Conservation (phyloP, 2,797 vertebrate genomes). For the Vultur gryphus region DNA sequence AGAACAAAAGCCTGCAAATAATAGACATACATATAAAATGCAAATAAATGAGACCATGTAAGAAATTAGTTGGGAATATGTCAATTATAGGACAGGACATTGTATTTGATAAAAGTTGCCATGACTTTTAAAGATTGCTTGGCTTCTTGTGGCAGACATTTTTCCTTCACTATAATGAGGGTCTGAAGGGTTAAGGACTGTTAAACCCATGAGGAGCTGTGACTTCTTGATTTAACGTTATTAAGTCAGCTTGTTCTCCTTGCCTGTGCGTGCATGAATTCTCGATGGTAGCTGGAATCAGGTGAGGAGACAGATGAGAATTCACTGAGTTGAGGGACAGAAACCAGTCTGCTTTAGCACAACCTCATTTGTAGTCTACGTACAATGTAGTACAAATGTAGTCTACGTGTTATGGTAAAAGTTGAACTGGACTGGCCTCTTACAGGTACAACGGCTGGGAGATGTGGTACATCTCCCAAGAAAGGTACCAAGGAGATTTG, state of each 20-base stretch:
- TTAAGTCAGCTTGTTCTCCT: background rate
- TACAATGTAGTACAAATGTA: too few relatives aligned
- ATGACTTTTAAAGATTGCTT: background rate
- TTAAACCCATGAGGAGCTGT: background rate
- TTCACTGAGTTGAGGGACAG: background rate
- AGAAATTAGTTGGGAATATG: background rate
- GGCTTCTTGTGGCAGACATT: background rate
- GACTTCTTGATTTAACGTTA: background rate
- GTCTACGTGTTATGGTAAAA: background rate
- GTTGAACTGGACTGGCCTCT: background rate
- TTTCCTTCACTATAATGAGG: background rate
- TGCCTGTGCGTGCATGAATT: background rate
- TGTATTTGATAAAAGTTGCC: background rate
- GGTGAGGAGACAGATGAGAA: background rate
- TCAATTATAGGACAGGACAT: background rate
- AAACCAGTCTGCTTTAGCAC: background rate
- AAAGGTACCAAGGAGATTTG: background rate
- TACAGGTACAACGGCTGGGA: background rate
- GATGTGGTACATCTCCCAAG: background rate
- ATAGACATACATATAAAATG: background rate
- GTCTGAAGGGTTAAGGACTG: background rate
- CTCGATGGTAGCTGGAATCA: background rate
- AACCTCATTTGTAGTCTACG: background rate
- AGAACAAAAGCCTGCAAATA: background rate
- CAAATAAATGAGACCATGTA: background rate